A percentile compares a stretch with the other conserved stretches of the same genome.
phyloP scores from a whole-genome alignment of 2,888 invertebrate genomes.

The Mythimna lalbum region DNA sequence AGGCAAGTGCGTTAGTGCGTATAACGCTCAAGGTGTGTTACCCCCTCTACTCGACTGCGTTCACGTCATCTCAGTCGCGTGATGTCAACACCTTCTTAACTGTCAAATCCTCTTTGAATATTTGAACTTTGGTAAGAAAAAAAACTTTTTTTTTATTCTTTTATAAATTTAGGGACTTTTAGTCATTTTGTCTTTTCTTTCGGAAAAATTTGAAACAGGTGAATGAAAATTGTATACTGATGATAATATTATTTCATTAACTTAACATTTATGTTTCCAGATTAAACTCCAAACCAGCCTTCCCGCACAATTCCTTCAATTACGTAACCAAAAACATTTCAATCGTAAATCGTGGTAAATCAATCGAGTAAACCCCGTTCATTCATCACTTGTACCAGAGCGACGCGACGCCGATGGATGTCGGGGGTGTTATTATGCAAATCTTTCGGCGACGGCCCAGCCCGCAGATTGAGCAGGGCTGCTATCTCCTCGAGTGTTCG shows the following conservation, averaged over 20 bases:
- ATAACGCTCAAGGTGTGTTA: no score
- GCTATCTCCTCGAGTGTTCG: slow-evolving; percentile 39
- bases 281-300: neutral
- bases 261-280: no score
- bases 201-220: neutral
- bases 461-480: slow-evolving; percentile 62
- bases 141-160: no score
- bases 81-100: no score
- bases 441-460: slow-evolving; percentile 58
- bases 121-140: no score
- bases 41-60: no score
- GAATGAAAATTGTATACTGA: neutral
- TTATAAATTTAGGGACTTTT: no score
- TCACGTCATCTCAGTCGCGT: no score
- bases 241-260: no score
- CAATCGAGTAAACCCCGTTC: slow-evolving; percentile 57
- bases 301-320: slow-evolving; percentile 41
- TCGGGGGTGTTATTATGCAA: slow-evolving; percentile 69
- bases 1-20: no score
- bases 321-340: slow-evolving; percentile 47
- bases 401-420: slow-evolving; percentile 60
- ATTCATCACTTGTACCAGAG: slow-evolving; percentile 58
- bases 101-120: no score
- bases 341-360: slow-evolving; percentile 59
- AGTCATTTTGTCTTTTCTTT: no score